Evolutionary conservation across 2,888 invertebrate species (phyloP).

Genomic region (Nasonovia ribisnigri): DNA sequence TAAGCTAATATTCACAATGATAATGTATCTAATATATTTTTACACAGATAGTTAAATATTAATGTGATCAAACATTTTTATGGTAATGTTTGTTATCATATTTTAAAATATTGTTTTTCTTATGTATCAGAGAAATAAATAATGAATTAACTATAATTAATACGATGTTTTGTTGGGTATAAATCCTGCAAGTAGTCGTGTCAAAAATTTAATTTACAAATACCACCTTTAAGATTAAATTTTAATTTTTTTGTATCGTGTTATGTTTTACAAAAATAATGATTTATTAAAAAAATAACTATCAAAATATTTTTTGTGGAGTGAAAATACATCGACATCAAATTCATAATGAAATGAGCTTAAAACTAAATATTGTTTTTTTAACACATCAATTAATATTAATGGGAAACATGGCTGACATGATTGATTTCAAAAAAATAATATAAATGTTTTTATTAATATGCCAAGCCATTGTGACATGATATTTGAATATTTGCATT

Average conservation of each 20-base stretch:
- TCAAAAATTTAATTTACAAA: not conserved
- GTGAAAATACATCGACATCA: not conserved
- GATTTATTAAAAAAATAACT: not conserved
- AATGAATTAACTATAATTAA: not conserved
- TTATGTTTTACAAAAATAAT: not conserved
- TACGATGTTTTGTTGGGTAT: not conserved
- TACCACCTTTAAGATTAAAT: not conserved
- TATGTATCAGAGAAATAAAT: not conserved
- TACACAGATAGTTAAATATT: too few relatives aligned
- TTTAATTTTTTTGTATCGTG: not conserved
- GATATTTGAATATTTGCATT: not conserved
- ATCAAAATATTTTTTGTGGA: not conserved
- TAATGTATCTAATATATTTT: not conserved
- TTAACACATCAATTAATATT: not conserved
- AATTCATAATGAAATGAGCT: not conserved
- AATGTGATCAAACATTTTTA: not conserved
- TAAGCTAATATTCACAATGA: too few relatives aligned
- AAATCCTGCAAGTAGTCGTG: not conserved
- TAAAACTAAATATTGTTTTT: not conserved
- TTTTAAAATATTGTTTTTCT: not conserved
- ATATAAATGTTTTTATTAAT: not conserved
- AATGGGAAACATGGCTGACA: not conserved
- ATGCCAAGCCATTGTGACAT: not conserved
- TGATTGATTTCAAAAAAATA: constrained; percentile 22
- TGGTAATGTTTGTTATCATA: not conserved